Evolutionary conservation across 2,888 invertebrate genomes (phyloP), one percentile per base, ranked within the genome.

Genomic region (Allygus modestus): DNA sequence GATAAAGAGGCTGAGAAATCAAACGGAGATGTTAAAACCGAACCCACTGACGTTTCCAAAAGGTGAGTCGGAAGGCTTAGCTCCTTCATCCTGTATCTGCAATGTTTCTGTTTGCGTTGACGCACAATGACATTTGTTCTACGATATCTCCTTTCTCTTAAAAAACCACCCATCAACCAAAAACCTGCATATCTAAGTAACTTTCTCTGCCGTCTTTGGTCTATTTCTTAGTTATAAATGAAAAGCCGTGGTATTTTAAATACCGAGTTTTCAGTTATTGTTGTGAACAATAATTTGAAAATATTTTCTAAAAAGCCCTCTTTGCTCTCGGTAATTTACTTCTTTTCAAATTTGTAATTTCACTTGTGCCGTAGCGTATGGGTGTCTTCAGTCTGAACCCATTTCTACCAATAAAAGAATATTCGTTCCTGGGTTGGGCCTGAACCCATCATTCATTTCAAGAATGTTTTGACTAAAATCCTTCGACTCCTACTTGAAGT

Each of bases 1-100:
- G 77, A 82, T 75, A 84, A 84, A 75, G 84, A 84, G 43, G 85
- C 77, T 61, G 85, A 85, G 65, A 85, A 85, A 82, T 0, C 82
- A 26, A 85, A 85, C 23, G 85, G 85, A 75, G 85, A 85, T 58
- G 69, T 81, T 85, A 81, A 85, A 85, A 75, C 71, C 69, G 83
- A 83, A 83, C 28, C 71, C 46, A 23, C 73, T 73, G 82, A 83
- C 51, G 82, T 69, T 33, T 37, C 79, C 31, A 85, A 82, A 81
- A 85, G 85, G 85, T 85, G 82, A 71, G 54, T 71, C 33, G 41
- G 83, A 83, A 54, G 83, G 73, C 71, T 20, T 26, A 11, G 79
- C 23, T 31, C 46, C 58, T 51, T 79, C 79, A n/a, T 20, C 79
- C 58, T 28, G 28, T 79, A 26, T 58, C 58, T 23, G 79, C 77